phyloP scores from a whole-genome alignment of 2,888 invertebrate species.

The Nomada goodeniana region DNA sequence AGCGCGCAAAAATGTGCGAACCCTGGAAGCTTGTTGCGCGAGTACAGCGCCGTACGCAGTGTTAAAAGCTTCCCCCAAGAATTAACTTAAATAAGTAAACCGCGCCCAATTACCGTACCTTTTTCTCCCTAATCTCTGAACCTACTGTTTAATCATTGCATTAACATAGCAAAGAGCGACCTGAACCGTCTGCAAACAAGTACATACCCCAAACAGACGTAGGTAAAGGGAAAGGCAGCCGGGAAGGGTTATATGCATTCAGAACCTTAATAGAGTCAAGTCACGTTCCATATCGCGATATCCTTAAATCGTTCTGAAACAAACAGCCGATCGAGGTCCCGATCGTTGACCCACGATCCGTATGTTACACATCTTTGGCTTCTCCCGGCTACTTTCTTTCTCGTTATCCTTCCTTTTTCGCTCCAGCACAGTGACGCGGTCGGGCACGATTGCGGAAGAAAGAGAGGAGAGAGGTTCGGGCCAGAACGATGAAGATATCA shows the following conservation, averaged over 20 bases:
- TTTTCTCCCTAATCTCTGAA: background rate
- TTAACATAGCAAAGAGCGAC: background rate
- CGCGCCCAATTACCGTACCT: background rate
- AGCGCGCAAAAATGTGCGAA: too few relatives aligned
- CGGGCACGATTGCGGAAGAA: slow-evolving; percentile 42
- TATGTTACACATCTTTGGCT: slow-evolving; percentile 73
- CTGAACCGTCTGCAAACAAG: background rate
- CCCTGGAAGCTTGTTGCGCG: too few relatives aligned
- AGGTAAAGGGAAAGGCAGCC: slow-evolving; percentile 14
- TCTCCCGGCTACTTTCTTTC: slow-evolving; percentile 40
- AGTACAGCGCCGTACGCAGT: too few relatives aligned
- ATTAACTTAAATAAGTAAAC: background rate
- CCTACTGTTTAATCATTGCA: background rate
- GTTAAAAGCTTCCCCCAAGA: too few relatives aligned
- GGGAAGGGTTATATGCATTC: slow-evolving; percentile 39
- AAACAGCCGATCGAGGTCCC: slow-evolving; percentile 67
- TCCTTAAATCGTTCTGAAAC: slow-evolving; percentile 79
- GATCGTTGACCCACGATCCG: slow-evolving; percentile 76
- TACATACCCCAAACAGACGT: background rate
- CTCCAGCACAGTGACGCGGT: background rate
- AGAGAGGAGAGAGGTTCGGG: background rate
- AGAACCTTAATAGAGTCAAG: slow-evolving; percentile 78
- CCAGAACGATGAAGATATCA: slow-evolving; percentile 62
- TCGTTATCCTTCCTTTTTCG: slow-evolving; percentile 27
- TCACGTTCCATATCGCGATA: slow-evolving; percentile 77